These are phyloP conservation scores for Diaphora mendica DNA, from an alignment of 2,888 invertebrate genomes.

Conservation along the genomic window DNA sequence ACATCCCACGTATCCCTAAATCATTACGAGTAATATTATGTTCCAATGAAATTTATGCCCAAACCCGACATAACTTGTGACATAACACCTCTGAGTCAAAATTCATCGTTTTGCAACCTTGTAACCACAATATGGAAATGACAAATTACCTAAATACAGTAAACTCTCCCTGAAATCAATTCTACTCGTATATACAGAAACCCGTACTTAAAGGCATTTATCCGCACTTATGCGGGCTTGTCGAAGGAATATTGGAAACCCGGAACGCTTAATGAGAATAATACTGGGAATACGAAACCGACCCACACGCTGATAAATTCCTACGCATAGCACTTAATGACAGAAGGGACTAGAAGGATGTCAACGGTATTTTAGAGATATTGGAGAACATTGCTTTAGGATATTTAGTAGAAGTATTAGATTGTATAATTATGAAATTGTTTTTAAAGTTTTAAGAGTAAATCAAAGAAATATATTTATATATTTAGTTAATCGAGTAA, in stretches of 20 bases:
- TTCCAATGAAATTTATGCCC: not conserved
- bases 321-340: conserved; percentile 42
- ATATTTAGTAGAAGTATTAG: conserved; percentile 10
- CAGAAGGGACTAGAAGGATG: conserved; percentile 35
- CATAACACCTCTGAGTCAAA: not conserved
- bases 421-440: not conserved
- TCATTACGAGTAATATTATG: not conserved
- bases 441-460: not conserved
- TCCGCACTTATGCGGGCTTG: conserved; percentile 17
- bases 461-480: too few relatives aligned
- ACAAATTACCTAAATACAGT: not conserved
- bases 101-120: not conserved
- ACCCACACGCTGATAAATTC: conserved; percentile 47
- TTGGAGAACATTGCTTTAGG: conserved; percentile 14
- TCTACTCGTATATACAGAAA: not conserved
- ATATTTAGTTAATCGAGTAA: too few relatives aligned
- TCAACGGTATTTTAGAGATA: conserved; percentile 21
- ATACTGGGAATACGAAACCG: conserved; percentile 31
- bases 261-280: conserved; percentile 51
- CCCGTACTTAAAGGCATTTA: conserved; percentile 11
- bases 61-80: not conserved
- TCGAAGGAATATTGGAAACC: conserved; percentile 39
- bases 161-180: conserved; percentile 8
- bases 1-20: not conserved
- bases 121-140: not conserved